Evolutionary conservation across 1,140 invertebrate species (phyloP), one percentile per base, ranked within the genome.

Genomic region (Varroa destructor): DNA sequence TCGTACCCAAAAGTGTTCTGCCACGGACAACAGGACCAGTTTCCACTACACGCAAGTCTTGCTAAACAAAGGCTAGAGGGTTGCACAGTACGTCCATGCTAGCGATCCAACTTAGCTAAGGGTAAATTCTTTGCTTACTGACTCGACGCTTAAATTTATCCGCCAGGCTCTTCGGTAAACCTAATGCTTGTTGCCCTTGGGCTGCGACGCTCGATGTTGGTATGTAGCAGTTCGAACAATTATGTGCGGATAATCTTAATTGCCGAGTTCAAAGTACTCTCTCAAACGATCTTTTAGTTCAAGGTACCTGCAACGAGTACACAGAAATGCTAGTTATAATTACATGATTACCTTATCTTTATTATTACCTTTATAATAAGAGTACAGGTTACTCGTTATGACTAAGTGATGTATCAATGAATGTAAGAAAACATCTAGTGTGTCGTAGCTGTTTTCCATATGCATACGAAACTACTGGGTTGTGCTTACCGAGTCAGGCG

Each of bases 251-350:
- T 67, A 36, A 12, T 4, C 14, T 67, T 40, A 40, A 14, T 67
- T 58, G 25, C 57, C 57, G 10, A 67, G 61, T 46, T 67, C 61
- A 46, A 67, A 46, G 40, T 37, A 37, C 37, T 67, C 61, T 37
- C 14, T 67, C 40, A 67, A 46, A 67, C 61, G 61, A 12, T 67
- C 61, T 40, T 67, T 67, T 40, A 67, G 61, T 37, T 67, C 61
- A 40, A 67, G 36, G 37, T 67, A 67, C 40, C 61, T 67, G 61
- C 14, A 67, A 67, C 12, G 8, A 14, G 40, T 67, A 40, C 12
- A 67, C n/a, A 46, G 14, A 12, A 67, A 12, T 40, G 14, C 40
- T 37, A 43, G 12, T 67, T 51, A 51, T 51, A 51, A 5, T 51
- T 25, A 25, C 25, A 25, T 25, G 25, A 25, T 25, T 25, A 25